Evolutionary conservation across 2,888 invertebrate genomes (phyloP).

Genomic region (Conus canariensis): DNA sequence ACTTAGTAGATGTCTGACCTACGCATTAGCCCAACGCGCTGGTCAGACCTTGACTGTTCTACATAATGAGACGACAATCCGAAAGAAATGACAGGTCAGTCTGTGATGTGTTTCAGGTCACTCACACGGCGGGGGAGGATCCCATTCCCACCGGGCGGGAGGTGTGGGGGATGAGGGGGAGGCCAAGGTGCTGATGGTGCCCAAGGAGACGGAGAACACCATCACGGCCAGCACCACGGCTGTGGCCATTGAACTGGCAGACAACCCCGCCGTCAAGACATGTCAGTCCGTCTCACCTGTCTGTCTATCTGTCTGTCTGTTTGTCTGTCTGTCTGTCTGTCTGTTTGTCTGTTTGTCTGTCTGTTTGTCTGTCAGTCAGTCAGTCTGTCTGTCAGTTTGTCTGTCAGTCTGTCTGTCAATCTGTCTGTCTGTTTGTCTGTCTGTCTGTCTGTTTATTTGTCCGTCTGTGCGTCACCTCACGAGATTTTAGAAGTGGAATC

Average conservation of each 20-base stretch:
- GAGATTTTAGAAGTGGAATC: no score
- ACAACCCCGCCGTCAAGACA: background rate
- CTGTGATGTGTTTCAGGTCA: no score
- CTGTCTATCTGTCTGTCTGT: no score
- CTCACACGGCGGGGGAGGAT: no score
- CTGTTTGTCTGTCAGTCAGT: background rate
- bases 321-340: background rate
- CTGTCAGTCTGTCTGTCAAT: background rate
- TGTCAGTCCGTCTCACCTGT: background rate
- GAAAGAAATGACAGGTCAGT: no score
- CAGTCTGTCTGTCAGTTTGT: background rate
- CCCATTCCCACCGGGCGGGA: slow-evolving; percentile 48
- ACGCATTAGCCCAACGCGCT: no score
- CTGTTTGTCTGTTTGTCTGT: background rate
- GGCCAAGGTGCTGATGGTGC: background rate
- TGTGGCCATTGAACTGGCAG: background rate
- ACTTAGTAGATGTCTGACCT: no score
- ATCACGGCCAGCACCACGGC: background rate
- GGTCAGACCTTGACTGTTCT: no score
- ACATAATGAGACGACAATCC: no score
- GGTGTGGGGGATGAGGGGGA: slow-evolving; percentile 61
- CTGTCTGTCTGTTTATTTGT: background rate
- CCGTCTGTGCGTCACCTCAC: background rate
- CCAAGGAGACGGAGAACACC: background rate
- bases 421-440: background rate